Percentiles rank a stretch among this genome's conserved stretches.
Evolutionary conservation across 2,888 invertebrate genomes (phyloP).

Genomic region (Blastobasis adustella): DNA sequence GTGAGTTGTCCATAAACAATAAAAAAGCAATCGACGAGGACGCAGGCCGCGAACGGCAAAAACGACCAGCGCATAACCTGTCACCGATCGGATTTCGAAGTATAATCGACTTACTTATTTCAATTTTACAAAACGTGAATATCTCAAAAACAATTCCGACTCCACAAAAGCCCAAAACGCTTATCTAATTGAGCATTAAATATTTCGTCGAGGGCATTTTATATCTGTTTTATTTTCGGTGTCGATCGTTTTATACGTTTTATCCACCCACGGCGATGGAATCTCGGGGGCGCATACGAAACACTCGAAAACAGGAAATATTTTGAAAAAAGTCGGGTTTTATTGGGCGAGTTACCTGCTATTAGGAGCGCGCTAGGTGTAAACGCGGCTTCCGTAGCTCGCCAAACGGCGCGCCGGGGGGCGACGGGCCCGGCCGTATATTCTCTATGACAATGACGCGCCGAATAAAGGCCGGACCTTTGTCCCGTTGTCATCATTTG

Average conservation of each 20-base stretch:
- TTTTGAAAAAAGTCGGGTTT: slow-evolving; percentile 64
- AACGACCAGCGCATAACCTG: slow-evolving; percentile 32
- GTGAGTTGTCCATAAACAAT: slow-evolving; percentile 54
- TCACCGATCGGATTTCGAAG: slow-evolving; percentile 24
- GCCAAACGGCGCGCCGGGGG: slow-evolving; percentile 60
- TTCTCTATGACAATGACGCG: slow-evolving; percentile 68
- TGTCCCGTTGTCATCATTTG: slow-evolving; percentile 70
- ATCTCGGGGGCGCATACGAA: slow-evolving; percentile 57
- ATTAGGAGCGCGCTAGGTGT: slow-evolving; percentile 70
- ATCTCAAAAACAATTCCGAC: slow-evolving; percentile 65
- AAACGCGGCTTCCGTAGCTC: slow-evolving; percentile 67
- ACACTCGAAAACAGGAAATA: slow-evolving; percentile 69
- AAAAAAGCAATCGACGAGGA: slow-evolving; percentile 34
- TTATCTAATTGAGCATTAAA: slow-evolving; percentile 74
- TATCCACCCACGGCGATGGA: slow-evolving; percentile 69
- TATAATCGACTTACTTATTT: slow-evolving; percentile 41
- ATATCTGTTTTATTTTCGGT: slow-evolving; percentile 67
- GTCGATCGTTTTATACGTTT: slow-evolving; percentile 64
- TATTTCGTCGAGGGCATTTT: slow-evolving; percentile 71
- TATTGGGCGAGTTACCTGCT: slow-evolving; percentile 70
- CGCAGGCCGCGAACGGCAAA: slow-evolving; percentile 25
- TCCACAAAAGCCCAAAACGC: slow-evolving; percentile 67
- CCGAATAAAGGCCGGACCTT: slow-evolving; percentile 53
- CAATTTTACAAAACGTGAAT: slow-evolving; percentile 53
- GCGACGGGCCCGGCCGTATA: slow-evolving; percentile 55